Evolutionary conservation across 2,888 invertebrate genomes (phyloP).

Genomic region (Tetheella fluctuosa): DNA sequence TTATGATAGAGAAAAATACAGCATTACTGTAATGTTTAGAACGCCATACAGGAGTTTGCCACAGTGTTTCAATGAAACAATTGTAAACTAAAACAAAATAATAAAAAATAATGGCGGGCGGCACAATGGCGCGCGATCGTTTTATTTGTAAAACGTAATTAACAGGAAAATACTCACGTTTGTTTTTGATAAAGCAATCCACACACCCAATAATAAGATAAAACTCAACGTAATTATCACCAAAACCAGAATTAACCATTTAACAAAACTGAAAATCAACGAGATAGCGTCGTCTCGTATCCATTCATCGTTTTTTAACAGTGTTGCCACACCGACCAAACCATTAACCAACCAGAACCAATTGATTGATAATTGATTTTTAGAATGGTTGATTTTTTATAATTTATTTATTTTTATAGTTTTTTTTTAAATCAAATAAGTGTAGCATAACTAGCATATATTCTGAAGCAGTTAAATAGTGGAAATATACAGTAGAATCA

Average conservation of each 20-base stretch:
- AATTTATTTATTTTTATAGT: too few species aligned
- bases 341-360: too few species aligned
- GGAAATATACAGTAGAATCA: too few species aligned
- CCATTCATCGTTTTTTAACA: constrained; percentile 51
- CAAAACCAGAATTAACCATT: constrained; percentile 37
- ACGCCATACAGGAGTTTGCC: background rate
- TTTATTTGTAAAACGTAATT: constrained; percentile 24
- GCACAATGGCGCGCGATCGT: constrained; percentile 65
- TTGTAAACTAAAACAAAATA: constrained; percentile 34
- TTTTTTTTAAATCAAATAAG: too few species aligned
- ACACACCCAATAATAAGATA: constrained; percentile 43
- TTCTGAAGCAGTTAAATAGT: too few species aligned
- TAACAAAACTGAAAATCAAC: constrained; percentile 51
- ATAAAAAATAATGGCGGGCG: constrained; percentile 74
- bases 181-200: constrained; percentile 38
- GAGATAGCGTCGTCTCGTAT: constrained; percentile 59
- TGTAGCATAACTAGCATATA: too few species aligned
- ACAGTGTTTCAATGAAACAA: constrained; percentile 8
- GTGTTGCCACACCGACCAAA: too few species aligned
- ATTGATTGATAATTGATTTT: too few species aligned
- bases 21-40: background rate
- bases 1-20: background rate
- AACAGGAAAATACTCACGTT: constrained; percentile 57
- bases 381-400: too few species aligned
- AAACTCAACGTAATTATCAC: constrained; percentile 51